Base-by-base conservation (phyloP, 2,113 vertebrate genomes). In the Nycticorax nycticorax region DNA sequence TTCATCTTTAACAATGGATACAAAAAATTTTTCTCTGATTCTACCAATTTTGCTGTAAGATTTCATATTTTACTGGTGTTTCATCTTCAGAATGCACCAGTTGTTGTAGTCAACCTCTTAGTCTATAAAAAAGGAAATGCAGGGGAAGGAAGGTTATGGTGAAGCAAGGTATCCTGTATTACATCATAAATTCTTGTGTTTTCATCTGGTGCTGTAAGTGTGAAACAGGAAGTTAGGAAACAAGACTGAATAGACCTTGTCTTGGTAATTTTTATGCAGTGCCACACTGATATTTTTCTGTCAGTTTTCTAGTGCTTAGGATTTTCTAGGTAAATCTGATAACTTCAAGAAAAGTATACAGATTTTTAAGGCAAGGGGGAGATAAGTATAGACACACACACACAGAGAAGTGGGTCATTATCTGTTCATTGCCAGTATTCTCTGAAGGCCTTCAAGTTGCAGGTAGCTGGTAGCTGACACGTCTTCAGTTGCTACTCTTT, bases 401-500 rank as follows among this genome's bases (percentile, higher is more conserved):
- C 3, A n/a, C 1, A 72, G 3, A 82, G 32, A 78, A 85, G 14
- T 85, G 62, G 33, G 52, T 91, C 93, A 90, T 89, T 89, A 83
- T 45, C 74, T 96, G 73, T 75, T 91, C 22, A 37, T 69, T 94
- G 30, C n/a, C 66, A 50, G 23, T 91, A 74, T 73, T 95, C 92
- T 87, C 84, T 39, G 71, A 93, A 93, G 93, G 96, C 91, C 91
- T 93, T 81, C 19, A 88, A 79, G 73, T 47, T 97, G 87, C 59
- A 81, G 20, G n/a, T 84, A 62, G n/a, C 56, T 83, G 82, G 89
- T 95, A 68, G 64, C 37, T 94, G 26, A n/a, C 79, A 92, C 30
- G 39, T 68, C 37, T 89, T 94, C 73, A 82, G n/a, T 41, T 82
- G 39, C 33, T 82, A 56, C 57, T 80, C 1, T 6, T 62, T 89